Evolutionary conservation across 2,113 vertebrate species (phyloP).

Genomic region (Trochalopteron elliotii): DNA sequence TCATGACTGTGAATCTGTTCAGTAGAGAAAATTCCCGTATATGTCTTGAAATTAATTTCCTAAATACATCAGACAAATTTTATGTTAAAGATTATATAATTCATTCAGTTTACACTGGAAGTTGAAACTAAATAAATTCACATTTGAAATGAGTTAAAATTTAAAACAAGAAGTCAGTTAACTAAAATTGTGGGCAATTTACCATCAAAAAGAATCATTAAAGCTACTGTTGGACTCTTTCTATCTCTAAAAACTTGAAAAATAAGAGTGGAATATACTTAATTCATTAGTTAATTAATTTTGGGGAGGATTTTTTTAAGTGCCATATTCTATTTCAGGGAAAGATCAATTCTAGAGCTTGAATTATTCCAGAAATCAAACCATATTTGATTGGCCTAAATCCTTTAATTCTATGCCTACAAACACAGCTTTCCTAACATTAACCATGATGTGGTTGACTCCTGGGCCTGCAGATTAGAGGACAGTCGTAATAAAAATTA

Average conservation of each 20-base stretch:
- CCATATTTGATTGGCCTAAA: background rate
- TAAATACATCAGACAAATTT: background rate
- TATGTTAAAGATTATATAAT: fast-evolving
- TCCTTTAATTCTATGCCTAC: background rate
- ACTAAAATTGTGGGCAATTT: background rate
- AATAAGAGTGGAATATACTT: background rate
- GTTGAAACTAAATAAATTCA: background rate
- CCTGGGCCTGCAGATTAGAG: background rate
- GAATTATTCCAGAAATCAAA: background rate
- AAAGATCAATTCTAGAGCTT: background rate
- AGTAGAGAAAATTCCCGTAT: background rate
- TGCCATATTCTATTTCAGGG: background rate
- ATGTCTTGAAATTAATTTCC: background rate
- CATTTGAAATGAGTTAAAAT: background rate
- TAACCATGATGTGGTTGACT: background rate
- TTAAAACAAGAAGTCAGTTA: background rate
- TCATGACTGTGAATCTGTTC: background rate
- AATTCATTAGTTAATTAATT: background rate
- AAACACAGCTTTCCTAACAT: background rate
- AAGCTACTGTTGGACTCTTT: background rate
- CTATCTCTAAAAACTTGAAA: background rate
- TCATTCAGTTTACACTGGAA: background rate
- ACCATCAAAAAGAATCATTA: background rate
- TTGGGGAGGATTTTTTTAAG: background rate
- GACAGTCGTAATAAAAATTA: background rate